A percentile compares a stretch with the other conserved stretches of the same genome.
Evolutionary conservation across 2,797 vertebrate genomes (phyloP).

Genomic region (Mus minutoides): DNA sequence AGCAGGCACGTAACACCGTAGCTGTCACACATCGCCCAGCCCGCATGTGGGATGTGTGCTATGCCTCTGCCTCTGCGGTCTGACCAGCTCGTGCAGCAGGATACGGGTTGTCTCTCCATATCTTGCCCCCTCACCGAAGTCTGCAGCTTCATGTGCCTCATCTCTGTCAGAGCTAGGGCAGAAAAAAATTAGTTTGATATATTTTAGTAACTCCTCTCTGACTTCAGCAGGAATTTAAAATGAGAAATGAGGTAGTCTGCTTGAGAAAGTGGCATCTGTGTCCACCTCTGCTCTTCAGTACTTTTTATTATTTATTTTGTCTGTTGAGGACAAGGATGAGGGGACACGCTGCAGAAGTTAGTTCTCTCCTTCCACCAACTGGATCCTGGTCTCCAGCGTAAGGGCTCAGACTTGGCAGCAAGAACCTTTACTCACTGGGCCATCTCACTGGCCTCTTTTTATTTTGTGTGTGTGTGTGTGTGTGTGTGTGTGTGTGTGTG

Average conservation of each 20-base stretch:
- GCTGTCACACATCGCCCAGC: neutral
- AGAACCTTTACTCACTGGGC: neutral
- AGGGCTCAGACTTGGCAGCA: neutral
- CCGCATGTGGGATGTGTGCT: neutral
- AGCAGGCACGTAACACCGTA: no score
- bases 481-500: neutral
- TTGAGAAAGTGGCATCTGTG: neutral
- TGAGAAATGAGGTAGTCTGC: constrained; percentile 14
- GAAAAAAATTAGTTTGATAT: neutral
- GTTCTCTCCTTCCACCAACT: neutral
- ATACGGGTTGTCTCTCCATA: rapidly evolving
- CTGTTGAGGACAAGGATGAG: neutral
- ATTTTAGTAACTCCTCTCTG: constrained; percentile 1
- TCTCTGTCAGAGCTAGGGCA: no score
- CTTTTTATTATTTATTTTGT: neutral
- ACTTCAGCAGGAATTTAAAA: neutral
- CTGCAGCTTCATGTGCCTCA: neutral
- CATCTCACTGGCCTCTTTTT: neutral
- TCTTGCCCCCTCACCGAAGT: rapidly evolving
- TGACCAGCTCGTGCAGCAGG: rapidly evolving
- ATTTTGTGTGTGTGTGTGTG: neutral
- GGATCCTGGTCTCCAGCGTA: neutral
- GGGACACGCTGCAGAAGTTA: no score
- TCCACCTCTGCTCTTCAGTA: neutral
- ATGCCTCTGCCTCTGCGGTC: constrained; percentile 45